Conservation (phyloP, 2,797 vertebrate genomes). For the Trachurus trachurus region DNA sequence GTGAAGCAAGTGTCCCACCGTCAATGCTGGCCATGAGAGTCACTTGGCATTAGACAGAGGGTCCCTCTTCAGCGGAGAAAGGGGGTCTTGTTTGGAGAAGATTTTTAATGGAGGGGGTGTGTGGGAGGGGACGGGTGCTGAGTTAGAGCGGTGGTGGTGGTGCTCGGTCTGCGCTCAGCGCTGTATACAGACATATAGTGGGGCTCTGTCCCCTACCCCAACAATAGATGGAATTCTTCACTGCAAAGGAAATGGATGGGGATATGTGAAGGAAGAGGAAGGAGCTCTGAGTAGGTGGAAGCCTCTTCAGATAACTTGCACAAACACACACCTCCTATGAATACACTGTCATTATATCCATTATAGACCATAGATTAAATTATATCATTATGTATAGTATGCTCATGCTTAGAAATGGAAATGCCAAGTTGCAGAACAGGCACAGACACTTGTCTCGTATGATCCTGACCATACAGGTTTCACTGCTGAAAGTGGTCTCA, state of each 20-base stretch:
- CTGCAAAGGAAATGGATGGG: conserved; percentile 64
- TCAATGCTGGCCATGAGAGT: conserved; percentile 96
- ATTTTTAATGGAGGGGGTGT: conserved; percentile 89
- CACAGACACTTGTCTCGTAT: background rate
- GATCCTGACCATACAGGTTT: background rate
- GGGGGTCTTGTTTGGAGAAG: conserved; percentile 93
- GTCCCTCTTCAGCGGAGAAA: conserved; percentile 97
- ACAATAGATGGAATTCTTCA: conserved; percentile 91
- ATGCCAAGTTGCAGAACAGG: background rate
- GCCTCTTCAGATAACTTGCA: conserved; percentile 20
- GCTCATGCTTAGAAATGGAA: background rate
- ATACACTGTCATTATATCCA: background rate
- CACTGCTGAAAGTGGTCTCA: background rate
- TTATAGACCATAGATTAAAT: no score
- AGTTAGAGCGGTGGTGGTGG: conserved; percentile 57
- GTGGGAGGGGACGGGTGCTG: conserved; percentile 46
- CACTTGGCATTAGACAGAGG: conserved; percentile 94
- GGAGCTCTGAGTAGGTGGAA: conserved; percentile 6
- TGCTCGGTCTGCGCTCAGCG: conserved; percentile 71
- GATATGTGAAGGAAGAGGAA: conserved; percentile 20
- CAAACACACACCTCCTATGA: background rate
- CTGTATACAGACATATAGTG: conserved; percentile 88
- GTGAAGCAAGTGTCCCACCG: conserved; percentile 92
- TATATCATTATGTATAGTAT: background rate
- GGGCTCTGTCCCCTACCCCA: conserved; percentile 88